Percentiles rank a stretch among this genome's conserved stretches.
Evolutionary conservation across 2,797 vertebrate species (phyloP).

Genomic region (Parambassis ranga): DNA sequence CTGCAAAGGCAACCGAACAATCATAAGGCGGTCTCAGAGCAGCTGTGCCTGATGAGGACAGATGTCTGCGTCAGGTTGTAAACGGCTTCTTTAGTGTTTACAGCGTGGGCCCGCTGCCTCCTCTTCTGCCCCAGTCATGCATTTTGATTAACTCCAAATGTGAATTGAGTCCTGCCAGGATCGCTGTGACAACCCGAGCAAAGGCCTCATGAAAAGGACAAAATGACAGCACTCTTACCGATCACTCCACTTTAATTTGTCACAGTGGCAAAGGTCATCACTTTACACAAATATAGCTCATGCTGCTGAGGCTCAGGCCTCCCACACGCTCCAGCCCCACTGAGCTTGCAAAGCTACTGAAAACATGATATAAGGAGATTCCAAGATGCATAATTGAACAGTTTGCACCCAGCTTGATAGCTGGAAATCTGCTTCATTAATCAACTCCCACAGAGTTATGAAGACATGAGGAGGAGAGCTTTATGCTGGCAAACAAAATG

Average conservation of each 20-base stretch:
- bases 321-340: constrained; percentile 31
- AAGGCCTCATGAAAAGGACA: constrained; percentile 54
- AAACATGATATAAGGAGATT: constrained; percentile 75
- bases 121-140: constrained; percentile 46
- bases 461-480: constrained; percentile 55
- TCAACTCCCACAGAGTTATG: constrained; percentile 72
- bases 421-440: constrained; percentile 75
- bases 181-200: constrained; percentile 27
- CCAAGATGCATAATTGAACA: constrained; percentile 78
- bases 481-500: constrained; percentile 61
- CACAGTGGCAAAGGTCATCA: constrained; percentile 62
- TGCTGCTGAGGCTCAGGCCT: constrained; percentile 8
- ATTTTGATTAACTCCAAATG: constrained; percentile 67
- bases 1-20: constrained; percentile 62
- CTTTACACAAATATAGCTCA: constrained; percentile 54
- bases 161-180: constrained; percentile 54
- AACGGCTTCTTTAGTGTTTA: constrained; percentile 68
- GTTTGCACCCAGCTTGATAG: constrained; percentile 77
- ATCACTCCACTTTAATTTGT: constrained; percentile 65
- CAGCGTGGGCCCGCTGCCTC: constrained; percentile 48
- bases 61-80: constrained; percentile 71
- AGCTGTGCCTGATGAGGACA: constrained; percentile 70
- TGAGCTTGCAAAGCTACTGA: constrained; percentile 48
- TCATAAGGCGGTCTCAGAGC: constrained; percentile 55
- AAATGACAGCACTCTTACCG: constrained; percentile 57